Evolutionary conservation across 2,888 invertebrate genomes (phyloP).

Genomic region (Dolichopus griseipennis): DNA sequence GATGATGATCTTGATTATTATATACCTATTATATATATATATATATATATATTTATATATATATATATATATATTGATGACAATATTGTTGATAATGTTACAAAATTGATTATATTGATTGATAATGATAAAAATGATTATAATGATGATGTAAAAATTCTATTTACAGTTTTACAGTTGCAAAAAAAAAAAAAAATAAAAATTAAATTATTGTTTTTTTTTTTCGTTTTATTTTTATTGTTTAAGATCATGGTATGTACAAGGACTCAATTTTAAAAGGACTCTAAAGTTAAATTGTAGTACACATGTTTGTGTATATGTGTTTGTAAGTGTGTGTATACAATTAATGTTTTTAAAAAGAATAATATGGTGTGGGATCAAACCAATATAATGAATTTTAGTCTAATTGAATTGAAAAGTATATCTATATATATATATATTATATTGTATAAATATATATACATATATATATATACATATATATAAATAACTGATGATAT

Average conservation of each 20-base stretch:
- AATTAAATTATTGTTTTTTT: too few relatives aligned
- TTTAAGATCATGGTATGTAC: background rate
- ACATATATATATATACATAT: too few relatives aligned
- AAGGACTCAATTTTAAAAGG: background rate
- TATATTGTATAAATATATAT: background rate
- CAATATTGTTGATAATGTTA: background rate
- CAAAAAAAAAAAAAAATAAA: too few relatives aligned
- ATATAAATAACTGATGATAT: background rate
- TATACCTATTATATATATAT: too few relatives aligned
- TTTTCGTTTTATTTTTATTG: background rate
- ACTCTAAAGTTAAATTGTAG: too few relatives aligned
- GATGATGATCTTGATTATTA: background rate
- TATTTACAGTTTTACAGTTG: too few relatives aligned
- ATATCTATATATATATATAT: background rate
- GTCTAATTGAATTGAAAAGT: background rate
- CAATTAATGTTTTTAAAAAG: too few relatives aligned
- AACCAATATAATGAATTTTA: background rate
- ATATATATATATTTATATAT: too few relatives aligned
- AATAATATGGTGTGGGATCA: background rate
- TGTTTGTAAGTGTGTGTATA: background rate
- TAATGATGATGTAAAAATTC: background rate
- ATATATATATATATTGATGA: too few relatives aligned
- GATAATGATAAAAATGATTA: background rate
- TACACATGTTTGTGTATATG: background rate
- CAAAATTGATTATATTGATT: background rate